phyloP scores from a whole-genome alignment of 2,888 invertebrate genomes.

The Patella pellucida region DNA sequence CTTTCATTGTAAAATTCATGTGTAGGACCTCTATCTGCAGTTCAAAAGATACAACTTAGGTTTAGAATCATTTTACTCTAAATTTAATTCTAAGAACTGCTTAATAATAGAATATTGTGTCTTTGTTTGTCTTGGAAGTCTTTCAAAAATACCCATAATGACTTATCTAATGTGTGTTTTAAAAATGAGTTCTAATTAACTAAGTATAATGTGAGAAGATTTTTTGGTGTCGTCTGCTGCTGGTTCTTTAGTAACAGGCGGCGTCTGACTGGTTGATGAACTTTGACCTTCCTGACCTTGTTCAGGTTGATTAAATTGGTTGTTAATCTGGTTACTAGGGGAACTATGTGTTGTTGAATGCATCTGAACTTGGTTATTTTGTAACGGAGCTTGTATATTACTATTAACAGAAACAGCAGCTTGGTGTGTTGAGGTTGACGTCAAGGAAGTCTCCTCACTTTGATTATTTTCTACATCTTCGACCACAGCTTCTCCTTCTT shows the following conservation, averaged over 20 bases:
- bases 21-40: too few species aligned
- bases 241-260: constrained; percentile 22
- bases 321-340: constrained; percentile 58
- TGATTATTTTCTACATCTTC: constrained; percentile 55
- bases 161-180: too few species aligned
- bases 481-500: constrained; percentile 53
- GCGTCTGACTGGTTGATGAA: constrained; percentile 20
- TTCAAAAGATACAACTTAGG: too few species aligned
- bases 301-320: constrained; percentile 50
- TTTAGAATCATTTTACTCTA: too few species aligned
- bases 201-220: too few species aligned
- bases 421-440: constrained; percentile 38
- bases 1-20: too few species aligned
- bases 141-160: too few species aligned
- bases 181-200: too few species aligned
- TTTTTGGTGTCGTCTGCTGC: constrained; percentile 6
- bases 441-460: constrained; percentile 63
- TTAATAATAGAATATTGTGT: too few species aligned
- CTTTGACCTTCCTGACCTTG: constrained; percentile 12
- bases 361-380: constrained; percentile 56
- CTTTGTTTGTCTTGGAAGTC: too few species aligned
- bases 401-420: constrained; percentile 31
- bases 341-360: constrained; percentile 36
- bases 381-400: constrained; percentile 43
- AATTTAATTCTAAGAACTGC: too few species aligned